Evolutionary conservation across 2,888 invertebrate genomes (phyloP).

Genomic region (Macrophya annulata): DNA sequence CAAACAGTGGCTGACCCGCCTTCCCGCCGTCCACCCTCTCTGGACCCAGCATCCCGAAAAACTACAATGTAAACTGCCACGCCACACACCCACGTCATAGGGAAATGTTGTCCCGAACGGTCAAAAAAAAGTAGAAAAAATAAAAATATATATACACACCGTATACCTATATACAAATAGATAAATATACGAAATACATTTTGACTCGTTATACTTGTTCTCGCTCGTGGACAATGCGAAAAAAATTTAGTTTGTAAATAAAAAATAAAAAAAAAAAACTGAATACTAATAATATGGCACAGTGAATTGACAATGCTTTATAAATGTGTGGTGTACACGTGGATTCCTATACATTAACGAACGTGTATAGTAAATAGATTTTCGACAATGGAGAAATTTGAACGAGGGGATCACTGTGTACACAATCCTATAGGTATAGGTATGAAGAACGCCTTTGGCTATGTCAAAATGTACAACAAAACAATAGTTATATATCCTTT

Average conservation of each 20-base stretch:
- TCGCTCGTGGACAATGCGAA: conserved; percentile 19
- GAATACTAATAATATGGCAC: neutral
- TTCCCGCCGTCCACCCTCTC: conserved; percentile 64
- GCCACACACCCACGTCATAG: conserved; percentile 46
- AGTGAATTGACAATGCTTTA: conserved; percentile 17
- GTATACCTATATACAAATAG: neutral
- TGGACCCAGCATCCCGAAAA: conserved; percentile 49
- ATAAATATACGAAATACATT: conserved; percentile 45
- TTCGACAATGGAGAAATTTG: conserved; percentile 40
- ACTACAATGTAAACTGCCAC: conserved; percentile 53
- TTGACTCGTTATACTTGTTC: conserved; percentile 39
- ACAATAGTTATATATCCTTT: conserved; percentile 7
- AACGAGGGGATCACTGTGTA: neutral
- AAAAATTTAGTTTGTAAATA: conserved; percentile 25
- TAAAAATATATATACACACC: neutral
- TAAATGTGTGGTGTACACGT: conserved; percentile 17
- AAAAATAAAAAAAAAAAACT: neutral
- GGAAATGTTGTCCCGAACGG: conserved; percentile 32
- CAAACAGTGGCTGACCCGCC: conserved; percentile 74
- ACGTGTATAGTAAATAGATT: conserved; percentile 29
- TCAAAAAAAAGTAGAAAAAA: neutral
- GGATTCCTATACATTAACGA: conserved; percentile 31
- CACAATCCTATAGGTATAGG: conserved; percentile 1
- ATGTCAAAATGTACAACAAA: neutral
- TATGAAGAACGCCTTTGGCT: conserved; percentile 32